These are phyloP conservation scores for Sylvia atricapilla DNA, from an alignment of 2,113 vertebrate species.

Conservation along the genomic window DNA sequence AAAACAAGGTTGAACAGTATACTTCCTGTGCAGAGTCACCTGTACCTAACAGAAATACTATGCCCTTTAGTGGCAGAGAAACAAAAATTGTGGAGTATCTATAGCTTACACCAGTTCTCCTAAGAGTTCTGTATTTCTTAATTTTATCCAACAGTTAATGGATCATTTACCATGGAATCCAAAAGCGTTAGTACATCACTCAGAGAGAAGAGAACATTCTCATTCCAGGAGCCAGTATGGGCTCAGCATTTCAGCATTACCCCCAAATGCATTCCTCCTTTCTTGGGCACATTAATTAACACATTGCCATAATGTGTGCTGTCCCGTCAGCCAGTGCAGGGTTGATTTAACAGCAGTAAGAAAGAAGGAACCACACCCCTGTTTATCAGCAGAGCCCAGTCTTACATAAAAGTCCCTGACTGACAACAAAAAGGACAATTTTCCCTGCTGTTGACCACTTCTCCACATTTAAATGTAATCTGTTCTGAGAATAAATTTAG, in stretches of 20 bases:
- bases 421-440: not conserved
- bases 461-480: slow-evolving; percentile 87
- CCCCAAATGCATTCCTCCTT: not conserved
- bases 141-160: not conserved
- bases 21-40: not conserved
- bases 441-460: slow-evolving; percentile 77
- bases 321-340: not conserved
- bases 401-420: not conserved
- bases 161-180: not conserved
- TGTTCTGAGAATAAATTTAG: slow-evolving; percentile 93
- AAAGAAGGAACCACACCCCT: not conserved
- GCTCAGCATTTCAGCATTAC: not conserved
- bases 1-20: not conserved
- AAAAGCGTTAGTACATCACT: not conserved
- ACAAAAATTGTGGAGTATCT: not conserved
- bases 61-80: not conserved
- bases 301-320: not conserved
- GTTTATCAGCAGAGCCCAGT: not conserved
- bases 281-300: not conserved
- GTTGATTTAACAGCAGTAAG: not conserved
- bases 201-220: not conserved
- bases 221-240: not conserved
- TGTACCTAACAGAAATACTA: not conserved
- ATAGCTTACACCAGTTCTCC: not conserved
- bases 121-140: not conserved